phyloP scores from a whole-genome alignment of 2,797 vertebrate genomes.

The Schizopygopsis pylzovi region DNA sequence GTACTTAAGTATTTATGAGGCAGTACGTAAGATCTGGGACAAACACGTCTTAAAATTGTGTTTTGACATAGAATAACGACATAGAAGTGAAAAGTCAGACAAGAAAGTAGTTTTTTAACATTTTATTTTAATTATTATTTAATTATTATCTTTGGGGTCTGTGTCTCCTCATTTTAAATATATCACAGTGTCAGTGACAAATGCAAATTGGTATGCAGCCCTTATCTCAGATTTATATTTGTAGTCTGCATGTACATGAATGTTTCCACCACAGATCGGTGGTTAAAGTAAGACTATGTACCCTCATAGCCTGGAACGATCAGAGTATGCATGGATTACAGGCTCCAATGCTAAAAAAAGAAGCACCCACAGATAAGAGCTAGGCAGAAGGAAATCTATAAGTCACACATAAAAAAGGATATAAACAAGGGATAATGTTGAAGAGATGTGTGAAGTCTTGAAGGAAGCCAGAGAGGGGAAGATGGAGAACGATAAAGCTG shows the following conservation, averaged over 20 bases:
- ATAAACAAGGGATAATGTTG: conserved; percentile 59
- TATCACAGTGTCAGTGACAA: not conserved
- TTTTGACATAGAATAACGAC: not conserved
- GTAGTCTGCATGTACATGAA: not conserved
- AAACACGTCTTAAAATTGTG: not conserved
- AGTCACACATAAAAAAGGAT: not conserved
- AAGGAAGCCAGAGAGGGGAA: conserved; percentile 40
- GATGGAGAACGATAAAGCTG: conserved; percentile 68
- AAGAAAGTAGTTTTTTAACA: not conserved
- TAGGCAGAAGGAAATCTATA: conserved; percentile 12
- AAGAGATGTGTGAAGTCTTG: conserved; percentile 25
- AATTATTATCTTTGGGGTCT: not conserved
- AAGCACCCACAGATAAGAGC: conserved; percentile 8
- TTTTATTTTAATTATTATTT: not conserved
- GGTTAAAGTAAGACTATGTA: not conserved
- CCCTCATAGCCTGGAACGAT: not conserved
- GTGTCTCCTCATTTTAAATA: not conserved
- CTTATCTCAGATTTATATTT: not conserved
- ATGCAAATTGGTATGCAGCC: not conserved
- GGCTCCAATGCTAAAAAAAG: not conserved
- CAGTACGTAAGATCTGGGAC: not conserved
- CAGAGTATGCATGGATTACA: conserved; percentile 1
- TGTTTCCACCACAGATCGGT: not conserved
- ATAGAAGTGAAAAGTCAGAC: not conserved
- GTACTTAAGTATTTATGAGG: not conserved